Base-by-base conservation (phyloP, 2,888 invertebrate genomes). In the Zaprionus bogoriensis region DNA sequence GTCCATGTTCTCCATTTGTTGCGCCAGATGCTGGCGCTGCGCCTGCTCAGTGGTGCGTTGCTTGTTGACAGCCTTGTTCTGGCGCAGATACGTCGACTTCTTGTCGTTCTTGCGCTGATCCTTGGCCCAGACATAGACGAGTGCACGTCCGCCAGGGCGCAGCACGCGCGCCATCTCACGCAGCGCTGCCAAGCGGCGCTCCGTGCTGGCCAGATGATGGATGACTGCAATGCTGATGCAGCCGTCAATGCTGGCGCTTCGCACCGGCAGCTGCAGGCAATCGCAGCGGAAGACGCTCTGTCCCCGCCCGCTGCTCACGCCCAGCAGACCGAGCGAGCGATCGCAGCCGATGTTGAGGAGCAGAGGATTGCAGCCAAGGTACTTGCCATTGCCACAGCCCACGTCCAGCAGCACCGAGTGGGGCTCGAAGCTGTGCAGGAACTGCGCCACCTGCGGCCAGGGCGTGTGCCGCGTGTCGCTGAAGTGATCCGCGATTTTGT, bases 331-430 rank as follows among this genome's bases (percentile, higher is more conserved):
- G 84, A 92, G 87, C 91, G 97, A 94, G 87, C 95, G 93, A 92
- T 97, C 99, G 91, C 95, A 94, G 1, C 98, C 98, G 59, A 97
- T 91, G 94, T 96, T 67, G 4, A 88, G 58, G 0, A 84, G 14
- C 9, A 71, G 38, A 0, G 65, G 30, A 67, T 87, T 93, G 54
- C 84, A 80, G 10, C 67, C 67, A 1, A 99, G 93, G 91, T 99
- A 99, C 92, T 99, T 99, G 36, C 99, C 99, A 92, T 99, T 99
- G 7, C 99, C 99, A 90, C 99, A 98, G 4, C 99, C 99, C 30
- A 99, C 94, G 91, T 99, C 99, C 3, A 98, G 88, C 10, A 99
- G 89, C 7, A 98, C 88, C 1, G 95, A 93, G 0, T 96, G 96
- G 0, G 89, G 59, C 0, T 93, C 89, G 68, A 97, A 93, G 4